Base-by-base conservation (phyloP, 2,888 invertebrate species). In the Bugulina stolonifera region DNA sequence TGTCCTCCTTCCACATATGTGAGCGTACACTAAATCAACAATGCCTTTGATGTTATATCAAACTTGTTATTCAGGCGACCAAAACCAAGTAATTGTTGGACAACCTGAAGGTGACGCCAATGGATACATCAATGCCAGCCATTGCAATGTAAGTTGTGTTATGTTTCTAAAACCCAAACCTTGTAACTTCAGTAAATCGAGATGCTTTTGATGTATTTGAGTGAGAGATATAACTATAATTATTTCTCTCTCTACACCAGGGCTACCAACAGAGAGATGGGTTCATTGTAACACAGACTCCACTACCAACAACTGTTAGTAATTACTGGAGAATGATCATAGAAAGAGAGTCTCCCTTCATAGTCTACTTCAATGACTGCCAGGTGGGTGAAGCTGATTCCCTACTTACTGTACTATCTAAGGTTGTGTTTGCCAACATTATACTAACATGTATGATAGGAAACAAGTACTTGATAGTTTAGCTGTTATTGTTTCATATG, bases 201-300 rank as follows among this genome's bases (percentile, higher is more conserved):
- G n/a, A n/a, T n/a, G n/a, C n/a, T n/a, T n/a, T n/a, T n/a, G n/a
- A n/a, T n/a, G n/a, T n/a, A n/a, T n/a, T n/a, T n/a, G n/a, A n/a
- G n/a, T n/a, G n/a, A n/a, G n/a, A n/a, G n/a, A n/a, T n/a, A n/a
- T n/a, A n/a, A n/a, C n/a, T n/a, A n/a, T n/a, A n/a, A n/a, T n/a
- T n/a, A n/a, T n/a, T n/a, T n/a, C n/a, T n/a, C n/a, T n/a, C n/a
- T n/a, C n/a, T n/a, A n/a, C n/a, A 5, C n/a, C n/a, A 84, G 73
- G 79, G 83, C 29, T 80, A 81, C 73, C 73, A 73, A 35, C 69
- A 73, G 18, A 74, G 72, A 32, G 77, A 79, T 35, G 80, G 79
- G 71, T 82, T 80, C 72, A 79, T 84, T n/a, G 73, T 83, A n/a
- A 83, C 83, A 0, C 84, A 84, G 74, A 81, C 81, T 0, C 84